A percentile compares a stretch with the other conserved stretches of the same genome.
These are phyloP conservation scores for Clarias batrachus DNA, from an alignment of 2,113 vertebrate genomes.

Conservation along the genomic window DNA sequence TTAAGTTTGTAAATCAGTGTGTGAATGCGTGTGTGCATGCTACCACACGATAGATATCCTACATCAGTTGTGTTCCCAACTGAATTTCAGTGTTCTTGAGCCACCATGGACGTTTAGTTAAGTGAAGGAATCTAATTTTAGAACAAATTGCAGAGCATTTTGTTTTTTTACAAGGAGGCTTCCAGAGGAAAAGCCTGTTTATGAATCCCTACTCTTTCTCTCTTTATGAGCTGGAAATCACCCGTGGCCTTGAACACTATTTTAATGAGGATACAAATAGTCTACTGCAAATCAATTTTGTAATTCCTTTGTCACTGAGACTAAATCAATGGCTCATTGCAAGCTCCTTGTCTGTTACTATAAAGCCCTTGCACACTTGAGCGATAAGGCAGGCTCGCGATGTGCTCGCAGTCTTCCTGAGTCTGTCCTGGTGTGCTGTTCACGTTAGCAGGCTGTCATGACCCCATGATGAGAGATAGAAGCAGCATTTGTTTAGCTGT, in stretches of 20 bases:
- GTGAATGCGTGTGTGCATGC: neutral
- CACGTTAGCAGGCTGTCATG: slow-evolving; percentile 24
- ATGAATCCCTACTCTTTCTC: neutral
- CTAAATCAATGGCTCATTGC: slow-evolving; percentile 44
- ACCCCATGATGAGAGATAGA: slow-evolving; percentile 9
- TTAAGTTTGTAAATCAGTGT: neutral
- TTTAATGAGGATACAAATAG: slow-evolving; percentile 51
- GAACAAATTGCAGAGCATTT: neutral
- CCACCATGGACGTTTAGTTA: neutral
- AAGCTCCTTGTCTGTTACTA: neutral
- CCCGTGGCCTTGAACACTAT: slow-evolving; percentile 19
- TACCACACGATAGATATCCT: neutral
- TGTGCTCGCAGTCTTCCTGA: neutral
- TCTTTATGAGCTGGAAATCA: slow-evolving; percentile 14
- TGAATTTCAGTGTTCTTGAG: neutral
- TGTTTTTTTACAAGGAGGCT: neutral
- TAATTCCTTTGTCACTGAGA: slow-evolving; percentile 30
- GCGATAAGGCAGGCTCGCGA: neutral
- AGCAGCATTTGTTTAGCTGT: slow-evolving; percentile 41
- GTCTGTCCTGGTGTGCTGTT: neutral
- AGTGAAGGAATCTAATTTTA: neutral
- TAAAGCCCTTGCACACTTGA: slow-evolving; percentile 29
- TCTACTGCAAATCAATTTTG: slow-evolving; percentile 44
- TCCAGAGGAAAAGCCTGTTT: neutral
- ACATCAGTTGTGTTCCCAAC: neutral